These are phyloP conservation scores for Ectemnius cavifrons DNA, from an alignment of 2,888 invertebrate genomes.

Conservation along the genomic window DNA sequence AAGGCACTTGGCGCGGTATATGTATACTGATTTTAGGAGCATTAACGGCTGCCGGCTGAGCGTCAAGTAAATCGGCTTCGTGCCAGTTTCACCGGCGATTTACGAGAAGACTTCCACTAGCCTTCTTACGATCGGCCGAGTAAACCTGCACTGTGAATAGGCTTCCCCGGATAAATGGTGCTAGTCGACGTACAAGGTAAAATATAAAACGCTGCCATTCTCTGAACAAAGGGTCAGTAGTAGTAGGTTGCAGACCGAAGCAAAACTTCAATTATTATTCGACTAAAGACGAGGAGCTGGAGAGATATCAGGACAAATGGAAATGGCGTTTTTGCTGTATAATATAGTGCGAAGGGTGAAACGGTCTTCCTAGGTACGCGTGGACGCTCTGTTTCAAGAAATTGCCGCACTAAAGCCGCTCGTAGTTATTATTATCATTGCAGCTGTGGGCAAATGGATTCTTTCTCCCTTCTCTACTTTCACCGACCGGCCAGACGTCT, in stretches of 20 bases:
- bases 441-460: constrained; percentile 32
- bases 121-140: constrained; percentile 36
- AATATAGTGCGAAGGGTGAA: too few species aligned
- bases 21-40: constrained; percentile 29
- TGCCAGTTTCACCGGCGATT: constrained; percentile 56
- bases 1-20: constrained; percentile 13
- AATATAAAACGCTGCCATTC: too few species aligned
- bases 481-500: constrained; percentile 5
- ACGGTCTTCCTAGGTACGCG: background rate
- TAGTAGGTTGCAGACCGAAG: too few species aligned
- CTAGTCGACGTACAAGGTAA: too few species aligned
- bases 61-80: constrained; percentile 50
- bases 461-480: background rate
- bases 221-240: too few species aligned
- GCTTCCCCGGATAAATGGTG: too few species aligned
- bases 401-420: constrained; percentile 13
- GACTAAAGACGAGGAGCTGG: too few species aligned
- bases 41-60: constrained; percentile 22
- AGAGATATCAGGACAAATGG: background rate
- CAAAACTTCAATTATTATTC: too few species aligned
- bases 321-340: background rate
- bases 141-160: constrained; percentile 12
- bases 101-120: constrained; percentile 49
- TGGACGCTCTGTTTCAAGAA: constrained; percentile 7
- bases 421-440: constrained; percentile 32